Conservation (phyloP, 1,140 invertebrate genomes). For the Drosophila sproati region DNA sequence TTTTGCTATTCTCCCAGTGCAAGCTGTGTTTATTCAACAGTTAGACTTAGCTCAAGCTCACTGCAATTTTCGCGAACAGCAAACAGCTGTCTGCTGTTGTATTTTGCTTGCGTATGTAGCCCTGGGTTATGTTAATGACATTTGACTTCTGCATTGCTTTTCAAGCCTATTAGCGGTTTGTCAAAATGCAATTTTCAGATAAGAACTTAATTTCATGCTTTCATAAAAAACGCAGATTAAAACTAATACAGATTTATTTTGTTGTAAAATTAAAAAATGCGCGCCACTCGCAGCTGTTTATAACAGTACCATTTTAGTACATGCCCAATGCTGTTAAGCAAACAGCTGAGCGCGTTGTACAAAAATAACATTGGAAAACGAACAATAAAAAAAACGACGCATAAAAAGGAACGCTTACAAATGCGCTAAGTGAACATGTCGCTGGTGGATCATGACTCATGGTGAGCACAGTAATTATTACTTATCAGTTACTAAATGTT, state of each 20-base stretch:
- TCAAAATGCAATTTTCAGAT: too few species aligned
- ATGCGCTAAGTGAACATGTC: slow-evolving; percentile 64
- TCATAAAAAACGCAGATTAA: too few species aligned
- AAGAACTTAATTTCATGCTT: too few species aligned
- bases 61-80: background rate
- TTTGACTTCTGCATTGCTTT: background rate
- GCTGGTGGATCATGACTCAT: slow-evolving; percentile 82
- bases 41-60: background rate
- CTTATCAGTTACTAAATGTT: background rate
- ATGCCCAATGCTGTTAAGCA: slow-evolving; percentile 11
- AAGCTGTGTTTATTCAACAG: too few species aligned
- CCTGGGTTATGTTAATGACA: slow-evolving; percentile 1
- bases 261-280: background rate
- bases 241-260: background rate
- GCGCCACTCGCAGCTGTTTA: background rate
- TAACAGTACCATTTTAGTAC: background rate
- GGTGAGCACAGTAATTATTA: slow-evolving; percentile 42
- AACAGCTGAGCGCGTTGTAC: slow-evolving; percentile 21
- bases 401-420: slow-evolving; percentile 21
- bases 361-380: background rate
- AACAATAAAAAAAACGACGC: slow-evolving; percentile 32
- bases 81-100: background rate
- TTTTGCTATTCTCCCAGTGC: too few species aligned
- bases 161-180: too few species aligned
- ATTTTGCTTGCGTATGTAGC: background rate